Evolutionary conservation across 1,140 invertebrate genomes (phyloP).

Genomic region (Reticulitermes speratus): DNA sequence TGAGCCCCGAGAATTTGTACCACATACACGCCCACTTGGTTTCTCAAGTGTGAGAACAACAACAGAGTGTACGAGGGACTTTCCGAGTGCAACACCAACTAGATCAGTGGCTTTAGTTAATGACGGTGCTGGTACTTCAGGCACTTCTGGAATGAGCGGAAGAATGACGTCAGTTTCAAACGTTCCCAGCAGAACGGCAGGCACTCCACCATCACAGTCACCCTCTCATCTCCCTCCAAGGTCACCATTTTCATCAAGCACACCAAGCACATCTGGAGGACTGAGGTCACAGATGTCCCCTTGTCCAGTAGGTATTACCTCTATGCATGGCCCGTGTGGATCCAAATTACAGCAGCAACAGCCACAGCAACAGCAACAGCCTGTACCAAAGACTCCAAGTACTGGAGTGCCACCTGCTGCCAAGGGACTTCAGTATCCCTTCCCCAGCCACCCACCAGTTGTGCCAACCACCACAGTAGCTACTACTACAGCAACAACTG

Average conservation of each 20-base stretch:
- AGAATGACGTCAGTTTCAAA: conserved; percentile 16
- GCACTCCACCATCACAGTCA: conserved; percentile 28
- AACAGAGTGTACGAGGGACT: conserved; percentile 20
- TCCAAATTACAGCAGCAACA: neutral
- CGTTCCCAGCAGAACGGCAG: conserved; percentile 24
- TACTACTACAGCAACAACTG: conserved; percentile 36
- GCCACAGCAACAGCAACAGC: neutral
- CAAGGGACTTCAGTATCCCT: conserved; percentile 76
- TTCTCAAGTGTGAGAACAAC: conserved; percentile 29
- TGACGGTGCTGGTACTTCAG: conserved; percentile 13
- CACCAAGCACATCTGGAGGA: conserved; percentile 1
- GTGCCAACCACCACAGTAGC: conserved; percentile 44
- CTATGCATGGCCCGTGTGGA: conserved; percentile 10
- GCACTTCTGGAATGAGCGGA: neutral
- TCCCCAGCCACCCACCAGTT: conserved; percentile 71
- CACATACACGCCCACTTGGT: conserved; percentile 34
- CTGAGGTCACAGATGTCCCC: neutral
- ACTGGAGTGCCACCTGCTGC: conserved; percentile 34
- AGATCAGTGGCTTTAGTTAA: conserved; percentile 16
- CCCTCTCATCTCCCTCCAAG: conserved; percentile 27
- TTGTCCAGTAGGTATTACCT: neutral
- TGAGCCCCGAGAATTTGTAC: conserved; percentile 65
- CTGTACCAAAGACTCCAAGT: conserved; percentile 23
- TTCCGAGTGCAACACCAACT: conserved; percentile 18
- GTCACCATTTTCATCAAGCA: conserved; percentile 27